Base-by-base conservation (phyloP, 1,140 invertebrate species). In the Drosophila subpulchrella region DNA sequence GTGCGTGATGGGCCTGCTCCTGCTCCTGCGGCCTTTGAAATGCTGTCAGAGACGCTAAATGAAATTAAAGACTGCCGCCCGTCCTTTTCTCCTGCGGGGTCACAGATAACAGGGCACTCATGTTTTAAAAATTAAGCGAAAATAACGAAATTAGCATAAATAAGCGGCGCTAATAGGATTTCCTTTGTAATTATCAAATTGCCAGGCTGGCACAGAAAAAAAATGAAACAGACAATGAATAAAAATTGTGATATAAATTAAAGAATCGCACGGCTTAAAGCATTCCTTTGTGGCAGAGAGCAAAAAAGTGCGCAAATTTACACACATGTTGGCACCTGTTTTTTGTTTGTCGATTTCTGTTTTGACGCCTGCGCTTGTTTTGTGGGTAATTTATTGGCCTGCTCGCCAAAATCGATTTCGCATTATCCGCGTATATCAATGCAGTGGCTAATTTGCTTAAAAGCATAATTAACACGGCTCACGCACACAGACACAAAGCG, bases 361-460 rank as follows among this genome's bases (percentile, higher is more conserved):
- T 71, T 65, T 81, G 78, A 65, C 51, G 79, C 30, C 58, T 55
- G 63, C 70, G 20, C 56, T 59, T 61, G 81, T 75, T 78, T 76
- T 80, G 81, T 17, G 34, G 41, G 53, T 56, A 85, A 82, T 86
- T 86, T 86, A 88, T 86, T 88, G 79, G 77, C 58, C 30, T 47
- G 46, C 75, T 67, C 61, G 44, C 61, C 78, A 59, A 67, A 79
- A 88, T 86, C 83, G 83, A 86, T 88, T 86, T 88, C 66, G 39
- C 71, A 83, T 88, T 88, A 88, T 76, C 82, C 66, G 60, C 61
- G 67, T 76, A 61, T 54, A 78, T 66, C 82, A 78, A 85, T 86
- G 66, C 83, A 83, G 75, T 78, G 78, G 83, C 83, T 86, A 86
- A 86, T 86, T 86, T 86, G 83, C 79, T 86, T 88, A 88, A 86